Evolutionary conservation across 1,140 invertebrate genomes (phyloP), one percentile per base, ranked within the genome.

Genomic region (Drosophila lacertosa): DNA sequence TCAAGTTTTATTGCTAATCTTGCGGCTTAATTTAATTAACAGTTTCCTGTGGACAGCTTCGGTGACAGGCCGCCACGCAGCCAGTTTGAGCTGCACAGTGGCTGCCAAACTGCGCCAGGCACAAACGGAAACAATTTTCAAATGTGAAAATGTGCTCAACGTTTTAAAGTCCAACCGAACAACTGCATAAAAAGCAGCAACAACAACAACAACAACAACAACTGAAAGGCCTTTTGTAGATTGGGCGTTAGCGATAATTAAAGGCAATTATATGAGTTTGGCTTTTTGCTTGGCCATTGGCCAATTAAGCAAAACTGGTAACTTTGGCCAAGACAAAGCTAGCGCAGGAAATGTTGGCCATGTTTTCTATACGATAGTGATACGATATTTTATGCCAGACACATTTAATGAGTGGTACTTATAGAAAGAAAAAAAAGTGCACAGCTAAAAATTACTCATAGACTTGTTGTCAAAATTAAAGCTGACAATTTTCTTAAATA

Each of bases 171-270:
- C 20, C 40, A 47, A 22, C 16, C 59, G 54, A 40, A n/a, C 48
- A 70, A 45, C 58, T 55, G 48, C 45, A 68, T 48, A 58, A 71
- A 54, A 44, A 64, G 13, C 55, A 57, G 29, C 39, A 29, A 26
- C 39, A 57, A 37, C 39, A 29, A 26, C 39, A 24, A 42, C 48
- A 48, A 57, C 39, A 58, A 39, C 48, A 47, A 22, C 26, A 63
- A 44, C 32, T 54, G 65, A 74, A 63, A 58, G 58, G 53, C 50
- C 42, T 50, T 42, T 58, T 76, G n/a, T n/a, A 77, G 86, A 89
- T 89, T 81, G 84, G 84, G 77, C 84, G 84, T 86, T 70, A 69
- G 80, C 62, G 84, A 89, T 89, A 89, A 89, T 86, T 86, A 86
- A 86, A 86, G 67, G 74, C 86, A 89, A 81, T 89, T 89, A 89